These are phyloP conservation scores for Bellardia bayeri DNA, from an alignment of 2,888 invertebrate species.

Conservation along the genomic window DNA sequence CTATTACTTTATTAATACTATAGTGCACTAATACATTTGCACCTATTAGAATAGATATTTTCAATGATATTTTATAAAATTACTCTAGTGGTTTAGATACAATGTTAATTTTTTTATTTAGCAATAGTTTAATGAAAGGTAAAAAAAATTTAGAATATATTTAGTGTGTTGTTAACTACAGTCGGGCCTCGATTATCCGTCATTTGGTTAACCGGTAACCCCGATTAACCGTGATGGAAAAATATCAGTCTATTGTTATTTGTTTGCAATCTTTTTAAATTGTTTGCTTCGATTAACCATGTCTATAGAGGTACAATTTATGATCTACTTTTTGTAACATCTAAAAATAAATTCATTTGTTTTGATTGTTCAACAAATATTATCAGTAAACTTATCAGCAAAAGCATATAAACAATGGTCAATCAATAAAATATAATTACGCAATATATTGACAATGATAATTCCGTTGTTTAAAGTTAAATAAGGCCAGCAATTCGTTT, in stretches of 20 bases:
- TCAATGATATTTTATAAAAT: background rate
- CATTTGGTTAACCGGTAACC: too few relatives aligned
- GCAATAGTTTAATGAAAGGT: too few relatives aligned
- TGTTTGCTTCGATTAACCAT: too few relatives aligned
- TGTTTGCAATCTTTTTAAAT: too few relatives aligned
- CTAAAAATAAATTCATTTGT: too few relatives aligned
- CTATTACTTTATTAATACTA: background rate
- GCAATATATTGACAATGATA: conserved; percentile 9
- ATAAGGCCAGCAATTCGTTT: background rate
- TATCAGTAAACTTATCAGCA: conserved; percentile 14
- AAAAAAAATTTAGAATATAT: too few relatives aligned
- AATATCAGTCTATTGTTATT: too few relatives aligned
- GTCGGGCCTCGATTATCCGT: too few relatives aligned
- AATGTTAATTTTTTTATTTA: background rate
- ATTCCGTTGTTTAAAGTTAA: background rate
- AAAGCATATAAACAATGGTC: conserved; percentile 11
- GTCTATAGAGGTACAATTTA: too few relatives aligned
- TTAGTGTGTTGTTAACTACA: too few relatives aligned
- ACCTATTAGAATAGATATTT: background rate
- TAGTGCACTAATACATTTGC: background rate
- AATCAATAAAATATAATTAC: background rate
- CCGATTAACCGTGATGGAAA: too few relatives aligned
- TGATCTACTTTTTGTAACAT: too few relatives aligned
- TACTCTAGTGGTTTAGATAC: background rate
- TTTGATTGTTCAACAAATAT: background rate